phyloP scores from a whole-genome alignment of 1,140 invertebrate species.

The Papilio polytes region DNA sequence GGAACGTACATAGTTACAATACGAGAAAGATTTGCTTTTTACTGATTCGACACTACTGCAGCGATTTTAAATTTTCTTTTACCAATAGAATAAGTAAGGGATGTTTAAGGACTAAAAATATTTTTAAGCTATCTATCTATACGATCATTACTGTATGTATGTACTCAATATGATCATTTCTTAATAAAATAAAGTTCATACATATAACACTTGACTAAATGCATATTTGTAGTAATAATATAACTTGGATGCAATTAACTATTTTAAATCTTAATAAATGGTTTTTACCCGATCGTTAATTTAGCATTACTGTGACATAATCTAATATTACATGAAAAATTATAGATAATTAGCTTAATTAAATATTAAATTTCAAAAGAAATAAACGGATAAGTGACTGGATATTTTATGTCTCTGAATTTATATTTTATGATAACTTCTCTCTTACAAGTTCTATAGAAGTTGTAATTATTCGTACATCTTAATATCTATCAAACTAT shows the following conservation, averaged over 20 bases:
- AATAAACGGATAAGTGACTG: neutral
- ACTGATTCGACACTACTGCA: too few species aligned
- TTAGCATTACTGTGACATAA: neutral
- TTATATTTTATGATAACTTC: neutral
- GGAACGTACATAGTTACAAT: neutral
- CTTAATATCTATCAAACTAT: neutral
- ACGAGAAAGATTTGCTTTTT: neutral
- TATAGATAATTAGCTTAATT: neutral
- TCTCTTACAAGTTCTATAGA: neutral
- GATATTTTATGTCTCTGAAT: neutral
- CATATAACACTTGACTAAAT: too few species aligned
- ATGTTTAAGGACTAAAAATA: too few species aligned
- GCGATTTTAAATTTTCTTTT: too few species aligned
- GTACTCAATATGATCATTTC: too few species aligned
- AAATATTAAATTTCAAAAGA: neutral
- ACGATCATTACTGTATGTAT: too few species aligned
- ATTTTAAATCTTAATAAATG: neutral
- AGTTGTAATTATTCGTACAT: neutral
- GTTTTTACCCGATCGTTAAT: neutral
- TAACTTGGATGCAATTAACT: too few species aligned
- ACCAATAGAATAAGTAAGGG: too few species aligned
- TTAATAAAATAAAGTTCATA: too few species aligned
- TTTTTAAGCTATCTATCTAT: too few species aligned
- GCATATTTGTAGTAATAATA: too few species aligned
- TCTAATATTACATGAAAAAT: neutral